Conservation (phyloP, 2,888 invertebrate genomes). For the Archips crataeganus region DNA sequence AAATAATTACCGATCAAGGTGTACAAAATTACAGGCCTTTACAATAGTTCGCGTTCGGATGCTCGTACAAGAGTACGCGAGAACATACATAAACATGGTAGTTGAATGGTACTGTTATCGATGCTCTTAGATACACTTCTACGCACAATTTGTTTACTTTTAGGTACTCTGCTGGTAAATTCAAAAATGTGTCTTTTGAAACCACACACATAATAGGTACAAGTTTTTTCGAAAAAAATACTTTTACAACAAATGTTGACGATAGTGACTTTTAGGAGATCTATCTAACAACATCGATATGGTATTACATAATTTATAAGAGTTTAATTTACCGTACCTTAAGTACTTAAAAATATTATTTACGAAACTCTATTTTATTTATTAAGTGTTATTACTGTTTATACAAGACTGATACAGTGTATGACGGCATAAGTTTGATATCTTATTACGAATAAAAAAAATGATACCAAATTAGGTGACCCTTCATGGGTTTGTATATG, state of each 20-base stretch:
- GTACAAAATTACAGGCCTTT: constrained; percentile 84
- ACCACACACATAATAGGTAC: neutral
- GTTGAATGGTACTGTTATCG: constrained; percentile 23
- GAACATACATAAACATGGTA: constrained; percentile 53
- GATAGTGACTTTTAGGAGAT: neutral
- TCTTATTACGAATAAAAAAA: constrained; percentile 49
- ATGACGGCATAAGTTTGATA: constrained; percentile 41
- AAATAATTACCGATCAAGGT: constrained; percentile 80
- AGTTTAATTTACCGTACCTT: constrained; percentile 73
- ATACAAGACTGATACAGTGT: constrained; percentile 46
- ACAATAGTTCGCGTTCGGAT: constrained; percentile 70
- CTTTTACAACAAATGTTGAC: neutral
- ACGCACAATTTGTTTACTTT: neutral
- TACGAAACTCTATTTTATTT: constrained; percentile 67
- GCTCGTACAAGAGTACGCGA: constrained; percentile 67
- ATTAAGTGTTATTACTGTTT: constrained; percentile 53
- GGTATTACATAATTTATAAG: constrained; percentile 62
- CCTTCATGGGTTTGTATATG: constrained; percentile 43
- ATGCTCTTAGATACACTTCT: constrained; percentile 25
- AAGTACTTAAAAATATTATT: constrained; percentile 62
- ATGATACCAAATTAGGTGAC: constrained; percentile 51
- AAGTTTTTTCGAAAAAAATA: neutral
- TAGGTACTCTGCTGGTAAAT: neutral
- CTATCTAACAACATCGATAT: constrained; percentile 39
- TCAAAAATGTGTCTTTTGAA: neutral